phyloP scores from a whole-genome alignment of 2,797 vertebrate genomes.

The Euthynnus affinis region DNA sequence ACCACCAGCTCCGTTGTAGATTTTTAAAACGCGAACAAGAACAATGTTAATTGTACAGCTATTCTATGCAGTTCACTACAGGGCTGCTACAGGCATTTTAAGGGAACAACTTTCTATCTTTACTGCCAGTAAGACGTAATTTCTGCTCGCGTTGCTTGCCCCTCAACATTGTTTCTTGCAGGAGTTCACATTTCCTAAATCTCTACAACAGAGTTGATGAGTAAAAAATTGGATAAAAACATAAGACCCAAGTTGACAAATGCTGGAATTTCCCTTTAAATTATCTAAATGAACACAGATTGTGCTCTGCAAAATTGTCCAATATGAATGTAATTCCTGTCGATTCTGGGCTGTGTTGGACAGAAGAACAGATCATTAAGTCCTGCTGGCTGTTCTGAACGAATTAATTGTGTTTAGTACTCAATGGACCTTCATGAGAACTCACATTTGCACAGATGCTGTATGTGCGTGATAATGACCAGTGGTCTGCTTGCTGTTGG shows the following conservation, averaged over 20 bases:
- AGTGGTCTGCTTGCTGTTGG: slow-evolving; percentile 80
- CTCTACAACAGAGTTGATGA: background rate
- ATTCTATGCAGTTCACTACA: background rate
- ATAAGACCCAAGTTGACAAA: slow-evolving; percentile 8
- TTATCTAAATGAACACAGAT: slow-evolving; percentile 10
- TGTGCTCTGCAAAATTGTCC: background rate
- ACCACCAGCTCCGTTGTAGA: accelerated
- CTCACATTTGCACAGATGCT: slow-evolving; percentile 83
- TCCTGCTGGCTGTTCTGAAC: slow-evolving; percentile 52
- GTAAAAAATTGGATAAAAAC: slow-evolving; percentile 11
- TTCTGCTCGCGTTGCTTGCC: background rate
- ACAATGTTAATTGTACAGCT: background rate
- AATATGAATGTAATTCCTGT: slow-evolving; percentile 29
- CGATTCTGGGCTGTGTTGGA: slow-evolving; percentile 37
- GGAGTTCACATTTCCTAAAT: background rate
- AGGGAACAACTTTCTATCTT: background rate
- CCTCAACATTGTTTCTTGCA: background rate
- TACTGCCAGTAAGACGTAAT: background rate
- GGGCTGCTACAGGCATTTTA: background rate
- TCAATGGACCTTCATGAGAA: slow-evolving; percentile 81
- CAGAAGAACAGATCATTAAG: slow-evolving; percentile 60
- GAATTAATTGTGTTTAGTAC: slow-evolving; percentile 72
- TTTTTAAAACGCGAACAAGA: background rate
- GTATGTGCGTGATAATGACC: slow-evolving; percentile 73
- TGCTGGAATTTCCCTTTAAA: slow-evolving; percentile 17